These are phyloP conservation scores for Tiliqua scincoides DNA, from an alignment of 2,113 vertebrate genomes.

Conservation along the genomic window DNA sequence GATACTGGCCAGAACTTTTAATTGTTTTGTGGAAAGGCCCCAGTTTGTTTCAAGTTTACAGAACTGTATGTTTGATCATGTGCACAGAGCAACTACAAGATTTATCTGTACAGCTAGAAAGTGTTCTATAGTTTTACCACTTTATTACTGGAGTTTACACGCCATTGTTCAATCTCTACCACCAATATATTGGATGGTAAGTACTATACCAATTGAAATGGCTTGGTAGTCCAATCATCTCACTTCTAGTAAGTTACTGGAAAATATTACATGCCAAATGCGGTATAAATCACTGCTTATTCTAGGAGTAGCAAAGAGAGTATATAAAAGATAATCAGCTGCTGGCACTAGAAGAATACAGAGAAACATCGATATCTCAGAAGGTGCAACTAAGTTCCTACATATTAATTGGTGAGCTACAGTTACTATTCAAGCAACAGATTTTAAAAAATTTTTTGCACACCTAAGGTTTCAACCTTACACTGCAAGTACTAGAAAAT, in stretches of 20 bases:
- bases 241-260: background rate
- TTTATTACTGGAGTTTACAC: background rate
- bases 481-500: background rate
- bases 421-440: background rate
- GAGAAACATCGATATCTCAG: background rate
- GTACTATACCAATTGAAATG: background rate
- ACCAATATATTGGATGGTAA: background rate
- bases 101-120: background rate
- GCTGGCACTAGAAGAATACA: background rate
- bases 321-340: constrained; percentile 34
- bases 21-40: too few species aligned
- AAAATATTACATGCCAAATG: background rate
- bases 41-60: background rate
- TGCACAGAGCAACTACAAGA: background rate
- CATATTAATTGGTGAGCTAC: background rate
- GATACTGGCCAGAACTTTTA: background rate
- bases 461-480: background rate
- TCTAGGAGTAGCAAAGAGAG: background rate
- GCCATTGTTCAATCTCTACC: background rate
- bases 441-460: background rate
- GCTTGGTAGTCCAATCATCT: background rate
- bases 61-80: background rate
- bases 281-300: background rate
- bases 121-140: background rate
- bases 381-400: constrained; percentile 13